These are phyloP conservation scores for Himalopsyche anomala DNA, from an alignment of 2,888 invertebrate genomes.

Conservation along the genomic window DNA sequence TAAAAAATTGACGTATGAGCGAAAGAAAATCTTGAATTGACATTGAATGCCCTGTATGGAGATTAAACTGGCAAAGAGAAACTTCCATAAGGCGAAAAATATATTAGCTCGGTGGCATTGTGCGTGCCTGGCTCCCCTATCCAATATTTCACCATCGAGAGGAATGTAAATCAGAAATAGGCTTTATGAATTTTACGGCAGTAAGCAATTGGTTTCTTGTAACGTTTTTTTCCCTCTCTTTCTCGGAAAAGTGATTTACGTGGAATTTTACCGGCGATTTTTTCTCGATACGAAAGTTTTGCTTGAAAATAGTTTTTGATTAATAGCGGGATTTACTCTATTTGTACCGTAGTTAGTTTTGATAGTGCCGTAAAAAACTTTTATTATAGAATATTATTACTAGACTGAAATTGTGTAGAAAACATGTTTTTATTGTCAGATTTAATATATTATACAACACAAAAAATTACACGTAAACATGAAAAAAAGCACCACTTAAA, in stretches of 20 bases:
- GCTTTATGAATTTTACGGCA: conserved; percentile 58
- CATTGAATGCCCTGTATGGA: conserved; percentile 51
- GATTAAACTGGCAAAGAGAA: conserved; percentile 62
- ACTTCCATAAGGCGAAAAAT: conserved; percentile 56
- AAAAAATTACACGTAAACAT: background rate
- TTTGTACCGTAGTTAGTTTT: conserved; percentile 30
- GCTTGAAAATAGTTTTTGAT: conserved; percentile 22
- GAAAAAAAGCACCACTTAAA: no score
- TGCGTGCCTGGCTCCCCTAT: conserved; percentile 3
- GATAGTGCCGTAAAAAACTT: conserved; percentile 29
- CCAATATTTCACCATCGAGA: conserved; percentile 60
- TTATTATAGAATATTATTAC: conserved; percentile 12
- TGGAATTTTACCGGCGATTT: conserved; percentile 40
- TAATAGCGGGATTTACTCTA: conserved; percentile 16
- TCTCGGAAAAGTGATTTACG: background rate
- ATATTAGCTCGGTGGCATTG: conserved; percentile 50
- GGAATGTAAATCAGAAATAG: conserved; percentile 57
- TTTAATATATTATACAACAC: background rate
- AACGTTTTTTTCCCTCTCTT: background rate
- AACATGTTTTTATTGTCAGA: conserved; percentile 16
- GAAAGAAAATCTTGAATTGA: conserved; percentile 39
- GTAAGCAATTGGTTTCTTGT: conserved; percentile 37
- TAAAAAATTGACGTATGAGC: background rate
- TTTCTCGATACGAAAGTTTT: conserved; percentile 35
- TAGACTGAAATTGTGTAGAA: background rate